Evolutionary conservation across 2,797 vertebrate species (phyloP).

Genomic region (Falco cherrug): DNA sequence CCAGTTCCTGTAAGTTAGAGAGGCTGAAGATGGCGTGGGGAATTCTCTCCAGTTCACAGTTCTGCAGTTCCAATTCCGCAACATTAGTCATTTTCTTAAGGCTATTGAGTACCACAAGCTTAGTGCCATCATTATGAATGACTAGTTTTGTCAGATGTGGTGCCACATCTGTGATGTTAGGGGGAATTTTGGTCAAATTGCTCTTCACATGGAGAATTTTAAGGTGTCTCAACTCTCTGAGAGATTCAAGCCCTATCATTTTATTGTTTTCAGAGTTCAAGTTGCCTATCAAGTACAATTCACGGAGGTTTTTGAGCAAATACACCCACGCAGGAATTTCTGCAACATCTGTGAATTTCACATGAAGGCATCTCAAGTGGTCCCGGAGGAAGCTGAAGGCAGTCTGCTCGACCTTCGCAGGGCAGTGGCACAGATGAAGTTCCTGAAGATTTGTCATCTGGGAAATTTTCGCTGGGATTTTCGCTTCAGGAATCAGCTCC

Average conservation of each 20-base stretch:
- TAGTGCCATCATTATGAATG: conserved; percentile 97
- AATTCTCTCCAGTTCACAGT: conserved; percentile 97
- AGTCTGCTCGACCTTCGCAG: conserved; percentile 96
- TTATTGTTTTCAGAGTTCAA: conserved; percentile 99
- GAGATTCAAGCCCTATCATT: conserved; percentile 97
- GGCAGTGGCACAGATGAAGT: conserved; percentile 96
- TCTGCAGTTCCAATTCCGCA: conserved; percentile 92
- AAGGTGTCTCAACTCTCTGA: conserved; percentile 93
- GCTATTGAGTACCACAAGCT: conserved; percentile 95
- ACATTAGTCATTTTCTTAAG: conserved; percentile 99
- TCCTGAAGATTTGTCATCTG: conserved; percentile 97
- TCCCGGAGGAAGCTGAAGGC: conserved; percentile 98
- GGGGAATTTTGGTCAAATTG: conserved; percentile 97
- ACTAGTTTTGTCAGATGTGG: conserved; percentile 93
- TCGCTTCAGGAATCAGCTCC: conserved; percentile 95
- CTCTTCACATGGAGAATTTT: conserved; percentile 96
- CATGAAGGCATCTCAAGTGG: conserved; percentile 96
- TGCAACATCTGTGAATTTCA: conserved; percentile 97
- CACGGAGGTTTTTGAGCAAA: conserved; percentile 91
- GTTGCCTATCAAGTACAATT: conserved; percentile 94
- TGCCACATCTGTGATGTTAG: conserved; percentile 97
- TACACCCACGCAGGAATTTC: conserved; percentile 99
- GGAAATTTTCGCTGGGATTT: conserved; percentile 95
- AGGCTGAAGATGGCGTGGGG: conserved; percentile 98
- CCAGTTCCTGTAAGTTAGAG: conserved; percentile 94